These are phyloP conservation scores for Lasioglossum morio DNA, from an alignment of 2,888 invertebrate species.

Conservation along the genomic window DNA sequence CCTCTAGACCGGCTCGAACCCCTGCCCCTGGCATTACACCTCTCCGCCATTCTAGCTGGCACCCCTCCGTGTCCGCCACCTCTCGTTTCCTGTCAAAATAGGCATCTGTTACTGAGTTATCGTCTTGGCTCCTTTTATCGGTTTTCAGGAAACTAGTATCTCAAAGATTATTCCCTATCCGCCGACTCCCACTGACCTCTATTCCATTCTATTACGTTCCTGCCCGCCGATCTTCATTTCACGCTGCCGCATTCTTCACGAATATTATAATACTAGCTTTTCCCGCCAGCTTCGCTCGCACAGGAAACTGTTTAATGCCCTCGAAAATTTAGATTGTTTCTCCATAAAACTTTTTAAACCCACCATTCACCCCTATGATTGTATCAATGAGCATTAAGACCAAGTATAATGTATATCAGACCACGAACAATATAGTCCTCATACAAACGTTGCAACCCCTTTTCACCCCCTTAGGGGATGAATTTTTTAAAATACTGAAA, in stretches of 20 bases:
- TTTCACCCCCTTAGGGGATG: no score
- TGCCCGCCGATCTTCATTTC: background rate
- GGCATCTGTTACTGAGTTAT: conserved; percentile 64
- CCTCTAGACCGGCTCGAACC: conserved; percentile 49
- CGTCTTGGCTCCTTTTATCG: conserved; percentile 35
- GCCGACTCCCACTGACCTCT: background rate
- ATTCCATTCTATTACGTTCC: background rate
- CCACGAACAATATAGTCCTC: no score
- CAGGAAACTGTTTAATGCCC: no score
- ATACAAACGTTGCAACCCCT: no score
- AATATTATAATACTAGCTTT: background rate
- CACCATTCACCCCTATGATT: no score
- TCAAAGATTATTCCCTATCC: background rate
- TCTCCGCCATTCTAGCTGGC: conserved; percentile 32
- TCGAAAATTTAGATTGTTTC: no score
- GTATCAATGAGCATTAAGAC: no score
- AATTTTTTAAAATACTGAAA: no score
- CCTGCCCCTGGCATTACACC: conserved; percentile 39
- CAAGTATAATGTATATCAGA: no score
- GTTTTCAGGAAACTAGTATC: conserved; percentile 11
- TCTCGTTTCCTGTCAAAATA: conserved; percentile 62
- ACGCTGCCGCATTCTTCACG: background rate
- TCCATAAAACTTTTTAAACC: no score
- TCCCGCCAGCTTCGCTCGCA: no score
- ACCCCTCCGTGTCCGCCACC: conserved; percentile 21